Conservation (phyloP, 2,113 vertebrate species). For the Corydoras maculifer region DNA sequence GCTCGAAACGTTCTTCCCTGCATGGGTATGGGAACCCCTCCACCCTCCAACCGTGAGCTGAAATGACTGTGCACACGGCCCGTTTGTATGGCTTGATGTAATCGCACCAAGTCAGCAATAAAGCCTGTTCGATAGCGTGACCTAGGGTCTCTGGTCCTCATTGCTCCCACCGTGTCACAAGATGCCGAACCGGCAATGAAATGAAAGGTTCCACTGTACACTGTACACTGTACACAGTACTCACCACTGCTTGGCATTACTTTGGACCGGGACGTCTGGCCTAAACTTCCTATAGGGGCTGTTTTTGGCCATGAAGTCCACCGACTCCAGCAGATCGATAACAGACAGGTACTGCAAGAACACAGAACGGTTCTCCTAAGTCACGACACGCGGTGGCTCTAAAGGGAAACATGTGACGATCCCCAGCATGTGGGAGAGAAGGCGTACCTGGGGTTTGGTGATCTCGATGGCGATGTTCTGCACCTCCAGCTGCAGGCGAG, state of each 20-base stretch:
- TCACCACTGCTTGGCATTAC: conserved; percentile 74
- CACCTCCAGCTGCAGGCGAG: conserved; percentile 80
- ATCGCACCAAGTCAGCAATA: no score
- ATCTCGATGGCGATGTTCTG: conserved; percentile 89
- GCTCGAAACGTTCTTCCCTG: no score
- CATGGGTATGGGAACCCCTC: no score
- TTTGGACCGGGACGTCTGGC: conserved; percentile 67
- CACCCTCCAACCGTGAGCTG: no score
- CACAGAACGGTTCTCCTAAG: conserved; percentile 1
- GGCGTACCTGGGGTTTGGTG: conserved; percentile 80
- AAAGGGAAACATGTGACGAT: no score
- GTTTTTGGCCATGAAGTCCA: conserved; percentile 91
- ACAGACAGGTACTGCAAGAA: conserved; percentile 82
- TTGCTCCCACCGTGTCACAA: no score
- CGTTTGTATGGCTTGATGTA: no score
- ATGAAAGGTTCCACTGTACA: no score
- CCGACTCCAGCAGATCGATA: conserved; percentile 85
- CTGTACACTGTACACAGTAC: conserved; percentile 33
- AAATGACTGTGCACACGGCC: no score
- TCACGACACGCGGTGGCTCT: not conserved
- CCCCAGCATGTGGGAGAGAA: not conserved
- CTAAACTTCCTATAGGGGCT: conserved; percentile 84
- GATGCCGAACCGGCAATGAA: no score
- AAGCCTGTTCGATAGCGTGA: no score
- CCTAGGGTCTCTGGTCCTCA: no score